These are phyloP conservation scores for Pollimyrus isidori DNA, from an alignment of 2,113 vertebrate species.

Conservation along the genomic window DNA sequence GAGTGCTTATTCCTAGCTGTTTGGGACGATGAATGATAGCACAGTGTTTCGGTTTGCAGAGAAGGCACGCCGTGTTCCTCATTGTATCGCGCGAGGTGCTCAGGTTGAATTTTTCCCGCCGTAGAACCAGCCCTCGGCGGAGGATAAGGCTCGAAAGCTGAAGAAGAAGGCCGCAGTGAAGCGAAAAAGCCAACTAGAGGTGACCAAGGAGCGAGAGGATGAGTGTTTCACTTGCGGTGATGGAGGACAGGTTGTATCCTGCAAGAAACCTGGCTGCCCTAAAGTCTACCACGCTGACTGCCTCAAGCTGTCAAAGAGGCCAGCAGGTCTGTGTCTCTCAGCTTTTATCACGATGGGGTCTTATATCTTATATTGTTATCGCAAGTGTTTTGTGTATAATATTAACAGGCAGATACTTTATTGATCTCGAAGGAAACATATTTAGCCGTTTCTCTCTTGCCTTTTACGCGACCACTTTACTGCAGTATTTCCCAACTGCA, in stretches of 20 bases:
- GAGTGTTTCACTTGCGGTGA: conserved; percentile 98
- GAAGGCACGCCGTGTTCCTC: neutral
- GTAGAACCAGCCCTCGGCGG: conserved; percentile 78
- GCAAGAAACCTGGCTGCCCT: conserved; percentile 91
- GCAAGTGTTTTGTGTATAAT: neutral
- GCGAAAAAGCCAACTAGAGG: conserved; percentile 75
- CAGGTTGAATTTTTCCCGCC: neutral
- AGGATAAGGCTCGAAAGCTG: conserved; percentile 83
- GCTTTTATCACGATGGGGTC: neutral
- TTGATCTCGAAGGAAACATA: neutral
- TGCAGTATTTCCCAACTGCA: neutral
- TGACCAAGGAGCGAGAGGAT: conserved; percentile 88
- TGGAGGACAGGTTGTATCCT: conserved; percentile 88
- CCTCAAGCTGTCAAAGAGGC: conserved; percentile 89
- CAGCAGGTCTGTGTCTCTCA: conserved; percentile 69
- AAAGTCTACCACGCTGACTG: conserved; percentile 97
- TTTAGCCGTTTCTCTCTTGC: neutral
- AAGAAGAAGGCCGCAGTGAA: conserved; percentile 72
- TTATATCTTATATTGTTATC: neutral
- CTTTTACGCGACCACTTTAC: neutral
- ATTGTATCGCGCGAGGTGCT: neutral
- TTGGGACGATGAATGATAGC: neutral
- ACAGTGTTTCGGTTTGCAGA: neutral
- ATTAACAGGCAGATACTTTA: neutral
- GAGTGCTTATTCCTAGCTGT: neutral